Base-by-base conservation (phyloP, 2,797 vertebrate genomes). In the Denticeps clupeoides region DNA sequence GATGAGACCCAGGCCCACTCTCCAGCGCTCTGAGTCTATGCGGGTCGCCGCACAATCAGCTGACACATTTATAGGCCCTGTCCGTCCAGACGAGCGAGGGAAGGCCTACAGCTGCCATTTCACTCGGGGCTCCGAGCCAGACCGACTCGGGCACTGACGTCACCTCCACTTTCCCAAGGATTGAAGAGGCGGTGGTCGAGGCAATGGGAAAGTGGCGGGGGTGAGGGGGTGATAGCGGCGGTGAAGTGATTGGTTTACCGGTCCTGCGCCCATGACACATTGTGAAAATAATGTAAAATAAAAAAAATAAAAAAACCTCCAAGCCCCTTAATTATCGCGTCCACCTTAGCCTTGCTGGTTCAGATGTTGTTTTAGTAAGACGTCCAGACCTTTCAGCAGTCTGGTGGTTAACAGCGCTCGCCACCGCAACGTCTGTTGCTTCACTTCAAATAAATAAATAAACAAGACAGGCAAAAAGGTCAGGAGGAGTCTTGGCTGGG, bases 231-330 rank as follows among this genome's bases (percentile, higher is more conserved):
- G 62, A 58, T 40, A 71, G 58, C 46, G 67, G 56, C 62, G 64
- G 55, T 79, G 73, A 77, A 75, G 78, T 79, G 78, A 82, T 82
- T 79, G 78, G 74, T 82, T 82, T 78, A 73, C 77, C 68, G 72
- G 69, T 64, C 64, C 62, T 35, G 72, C 65, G 65, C 74, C 71
- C 60, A 71, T 84, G 78, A 85, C 80, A 82, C 82, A 80, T 56
- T 50, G 51, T 70, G 74, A 83, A 84, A 82, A 80, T 80, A 79
- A n/a, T n/a, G n/a, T n/a, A n/a, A n/a, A n/a, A n/a, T n/a, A n/a
- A n/a, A n/a, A n/a, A n/a, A n/a, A n/a, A n/a, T n/a, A 79, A 82
- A 80, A 38, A 35, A 73, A 71, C 70, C 62, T 53, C 56, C 35
- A 25, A 56, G 75, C 68, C 67, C 75, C 75, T 76, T 75, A 81